Evolutionary conservation across 2,113 vertebrate genomes (phyloP).

Genomic region (Xiphophorus couchianus): DNA sequence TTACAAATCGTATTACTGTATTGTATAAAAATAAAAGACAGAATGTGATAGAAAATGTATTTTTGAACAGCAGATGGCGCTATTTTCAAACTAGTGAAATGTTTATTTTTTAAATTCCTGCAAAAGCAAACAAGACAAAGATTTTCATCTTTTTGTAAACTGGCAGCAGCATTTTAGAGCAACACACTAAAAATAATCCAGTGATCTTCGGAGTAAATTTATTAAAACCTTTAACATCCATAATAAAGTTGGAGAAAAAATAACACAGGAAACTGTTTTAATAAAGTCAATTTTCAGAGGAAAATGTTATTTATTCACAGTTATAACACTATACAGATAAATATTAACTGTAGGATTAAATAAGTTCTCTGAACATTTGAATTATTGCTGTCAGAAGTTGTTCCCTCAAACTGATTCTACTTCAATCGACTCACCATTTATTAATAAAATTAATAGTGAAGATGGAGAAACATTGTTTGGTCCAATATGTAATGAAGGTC

Average conservation of each 20-base stretch:
- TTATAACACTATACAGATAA: slow-evolving; percentile 24
- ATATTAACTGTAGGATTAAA: slow-evolving; percentile 17
- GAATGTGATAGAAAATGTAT: neutral
- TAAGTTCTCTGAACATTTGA: neutral
- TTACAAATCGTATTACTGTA: too few species aligned
- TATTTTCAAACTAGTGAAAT: neutral
- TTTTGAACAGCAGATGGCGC: slow-evolving; percentile 22
- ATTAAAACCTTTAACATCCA: neutral
- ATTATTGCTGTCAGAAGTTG: neutral
- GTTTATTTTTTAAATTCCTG: neutral
- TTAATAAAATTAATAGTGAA: neutral
- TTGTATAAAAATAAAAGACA: too few species aligned
- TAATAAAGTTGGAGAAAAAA: neutral
- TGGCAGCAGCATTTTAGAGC: neutral
- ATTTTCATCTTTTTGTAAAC: neutral
- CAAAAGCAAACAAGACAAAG: too few species aligned
- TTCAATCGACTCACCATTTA: neutral
- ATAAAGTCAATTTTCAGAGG: neutral
- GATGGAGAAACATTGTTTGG: slow-evolving; percentile 24
- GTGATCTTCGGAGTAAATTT: neutral
- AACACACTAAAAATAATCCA: neutral
- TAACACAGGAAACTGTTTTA: neutral
- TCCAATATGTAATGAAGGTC: slow-evolving; percentile 36
- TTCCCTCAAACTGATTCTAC: accelerated
- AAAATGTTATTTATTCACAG: slow-evolving; percentile 46